phyloP scores from a whole-genome alignment of 2,113 vertebrate species.

The Trogon melanurus region DNA sequence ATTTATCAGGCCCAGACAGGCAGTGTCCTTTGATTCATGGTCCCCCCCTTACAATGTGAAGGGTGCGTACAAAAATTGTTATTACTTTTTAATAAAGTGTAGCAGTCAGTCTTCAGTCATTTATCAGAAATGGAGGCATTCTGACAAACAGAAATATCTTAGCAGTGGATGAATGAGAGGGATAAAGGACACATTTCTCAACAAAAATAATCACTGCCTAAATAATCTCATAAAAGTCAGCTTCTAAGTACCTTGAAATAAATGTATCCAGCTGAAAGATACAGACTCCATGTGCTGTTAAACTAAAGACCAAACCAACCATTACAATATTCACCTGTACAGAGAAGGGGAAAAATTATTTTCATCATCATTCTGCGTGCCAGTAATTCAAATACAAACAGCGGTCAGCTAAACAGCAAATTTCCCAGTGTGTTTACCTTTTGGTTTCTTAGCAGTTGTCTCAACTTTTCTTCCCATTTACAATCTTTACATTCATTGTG shows the following conservation, averaged over 20 bases:
- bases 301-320: conserved; percentile 66
- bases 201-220: conserved; percentile 82
- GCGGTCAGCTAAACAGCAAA: background rate
- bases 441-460: background rate
- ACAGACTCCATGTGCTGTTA: conserved; percentile 64
- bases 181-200: conserved; percentile 85
- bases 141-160: conserved; percentile 88
- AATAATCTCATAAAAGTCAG: conserved; percentile 85
- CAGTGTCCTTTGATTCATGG: conserved; percentile 99
- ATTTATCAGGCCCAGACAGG: conserved; percentile 99
- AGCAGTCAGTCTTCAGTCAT: conserved; percentile 96
- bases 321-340: conserved; percentile 52
- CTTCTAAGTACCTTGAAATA: conserved; percentile 82
- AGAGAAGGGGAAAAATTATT: background rate
- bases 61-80: conserved; percentile 99
- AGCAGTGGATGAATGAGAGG: conserved; percentile 82
- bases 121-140: conserved; percentile 88
- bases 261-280: conserved; percentile 75
- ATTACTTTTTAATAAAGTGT: conserved; percentile 99
- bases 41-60: conserved; percentile 94
- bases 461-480: background rate
- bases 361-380: background rate
- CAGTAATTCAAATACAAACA: background rate
- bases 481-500: background rate
- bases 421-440: background rate